phyloP scores from a whole-genome alignment of 2,888 invertebrate species.

The Imbricaverruca yamaguchii region DNA sequence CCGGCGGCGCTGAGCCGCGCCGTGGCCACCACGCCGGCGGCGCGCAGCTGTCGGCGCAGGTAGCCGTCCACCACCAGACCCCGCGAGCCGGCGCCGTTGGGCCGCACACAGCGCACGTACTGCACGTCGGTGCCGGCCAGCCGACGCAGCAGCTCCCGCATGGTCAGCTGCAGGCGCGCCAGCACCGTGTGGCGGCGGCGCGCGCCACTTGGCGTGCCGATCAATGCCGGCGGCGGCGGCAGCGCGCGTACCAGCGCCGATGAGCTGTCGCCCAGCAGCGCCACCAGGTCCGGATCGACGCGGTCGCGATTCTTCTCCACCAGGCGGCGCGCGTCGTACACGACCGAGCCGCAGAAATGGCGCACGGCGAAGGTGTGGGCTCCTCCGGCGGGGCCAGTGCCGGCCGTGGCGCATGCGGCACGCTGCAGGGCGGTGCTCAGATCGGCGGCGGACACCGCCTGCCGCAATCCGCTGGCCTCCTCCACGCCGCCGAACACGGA shows the following conservation, averaged over 20 bases:
- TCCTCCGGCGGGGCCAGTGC: neutral
- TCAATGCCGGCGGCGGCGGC: neutral
- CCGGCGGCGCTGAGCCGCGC: slow-evolving; percentile 11
- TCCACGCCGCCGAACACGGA: slow-evolving; percentile 12
- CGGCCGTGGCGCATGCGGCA: neutral
- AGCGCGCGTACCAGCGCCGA: neutral
- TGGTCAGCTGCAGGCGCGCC: slow-evolving; percentile 7
- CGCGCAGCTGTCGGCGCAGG: slow-evolving; percentile 11
- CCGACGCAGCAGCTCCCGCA: neutral
- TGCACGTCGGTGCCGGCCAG: slow-evolving; percentile 14
- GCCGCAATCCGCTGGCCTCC: slow-evolving; percentile 5
- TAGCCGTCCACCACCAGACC: neutral
- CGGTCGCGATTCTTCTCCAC: slow-evolving; percentile 57
- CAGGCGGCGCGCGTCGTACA: slow-evolving; percentile 66
- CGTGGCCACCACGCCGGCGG: slow-evolving; percentile 14
- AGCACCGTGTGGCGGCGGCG: slow-evolving; percentile 16
- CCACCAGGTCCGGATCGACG: neutral
- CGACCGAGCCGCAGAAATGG: slow-evolving; percentile 70
- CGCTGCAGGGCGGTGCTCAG: slow-evolving; percentile 5
- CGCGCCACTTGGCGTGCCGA: neutral
- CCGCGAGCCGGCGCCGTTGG: neutral
- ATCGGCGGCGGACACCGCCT: neutral
- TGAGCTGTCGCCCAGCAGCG: neutral
- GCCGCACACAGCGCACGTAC: slow-evolving; percentile 18
- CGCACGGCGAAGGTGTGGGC: slow-evolving; percentile 54